phyloP scores from a whole-genome alignment of 2,888 invertebrate species.

The Thalpophila matura region DNA sequence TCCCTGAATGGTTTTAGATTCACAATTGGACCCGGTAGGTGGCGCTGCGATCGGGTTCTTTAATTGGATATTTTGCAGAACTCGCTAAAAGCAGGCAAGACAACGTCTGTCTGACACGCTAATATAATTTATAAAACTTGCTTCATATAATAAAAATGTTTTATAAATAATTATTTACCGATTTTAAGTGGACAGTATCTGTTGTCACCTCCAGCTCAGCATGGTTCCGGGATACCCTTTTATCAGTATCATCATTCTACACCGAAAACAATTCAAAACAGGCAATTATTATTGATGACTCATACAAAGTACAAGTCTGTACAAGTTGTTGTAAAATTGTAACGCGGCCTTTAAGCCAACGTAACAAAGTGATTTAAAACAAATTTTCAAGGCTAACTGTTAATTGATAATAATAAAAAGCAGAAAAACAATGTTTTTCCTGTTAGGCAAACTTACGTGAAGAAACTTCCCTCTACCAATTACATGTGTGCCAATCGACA shows the following conservation, averaged over 20 bases:
- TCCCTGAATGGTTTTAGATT: too few species aligned
- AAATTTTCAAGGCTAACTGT: not conserved
- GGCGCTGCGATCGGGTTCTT: too few species aligned
- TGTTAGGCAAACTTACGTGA: slow-evolving; percentile 72
- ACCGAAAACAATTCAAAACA: not conserved
- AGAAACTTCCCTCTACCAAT: slow-evolving; percentile 83
- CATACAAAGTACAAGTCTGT: slow-evolving; percentile 3
- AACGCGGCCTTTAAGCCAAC: not conserved
- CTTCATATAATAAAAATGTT: too few species aligned
- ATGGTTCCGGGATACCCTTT: slow-evolving; percentile 89
- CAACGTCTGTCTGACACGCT: too few species aligned
- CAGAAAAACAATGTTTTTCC: not conserved
- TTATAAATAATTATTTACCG: slow-evolving; percentile 69
- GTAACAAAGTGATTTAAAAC: not conserved
- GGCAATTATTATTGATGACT: slow-evolving; percentile 18
- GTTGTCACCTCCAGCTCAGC: slow-evolving; percentile 81
- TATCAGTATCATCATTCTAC: slow-evolving; percentile 84
- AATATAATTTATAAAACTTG: too few species aligned
- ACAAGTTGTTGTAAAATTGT: not conserved
- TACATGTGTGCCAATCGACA: slow-evolving; percentile 75
- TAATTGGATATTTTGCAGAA: too few species aligned
- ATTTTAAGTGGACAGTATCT: slow-evolving; percentile 79
- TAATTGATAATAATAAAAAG: not conserved
- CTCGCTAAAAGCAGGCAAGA: too few species aligned
- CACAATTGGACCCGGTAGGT: too few species aligned